Evolutionary conservation across 2,797 vertebrate genomes (phyloP), one percentile per base, ranked within the genome.

Genomic region (Crocidura indochinensis): DNA sequence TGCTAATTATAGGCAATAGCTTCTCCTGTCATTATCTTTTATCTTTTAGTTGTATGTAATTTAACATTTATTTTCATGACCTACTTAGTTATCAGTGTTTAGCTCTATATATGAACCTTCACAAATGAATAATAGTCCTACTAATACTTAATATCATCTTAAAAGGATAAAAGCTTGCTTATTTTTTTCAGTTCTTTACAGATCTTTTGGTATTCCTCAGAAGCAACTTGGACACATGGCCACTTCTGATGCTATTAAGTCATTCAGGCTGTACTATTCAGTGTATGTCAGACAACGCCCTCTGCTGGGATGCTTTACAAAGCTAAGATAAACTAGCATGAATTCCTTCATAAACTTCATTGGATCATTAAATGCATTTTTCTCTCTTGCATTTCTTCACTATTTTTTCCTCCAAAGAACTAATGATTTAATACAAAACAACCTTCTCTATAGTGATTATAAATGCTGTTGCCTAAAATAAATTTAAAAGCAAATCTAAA

Each of bases 91-190:
- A 29, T 38, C 27, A 46, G 69, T 4, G 26, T 74, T 51, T 74
- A 47, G 9, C 56, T 83, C 5, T 46, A 46, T 11, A 8, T 27
- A n/a, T 2, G 26, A 65, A 60, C 22, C 56, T 60, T 17, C 22
- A 60, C 19, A 60, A 20, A 60, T 60, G 22, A 60, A 60, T 60
- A 60, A 15, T 60, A 20, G 19, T 62, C 89, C 94, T 77, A 93
- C 90, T 79, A 95, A 95, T 91, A 96, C 95, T 95, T 96, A 96
- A 94, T 95, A 96, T 97, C 72, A 81, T 79, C 88, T 38, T 38
- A 38, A 38, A 38, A 38, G 2, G 38, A 38, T 38, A 38, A 2
- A 38, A 60, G 56, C 20, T 60, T 60, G 19, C 56, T 19, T 60
- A 60, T 60, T 60, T 60, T 20, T 2, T 8, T 60, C 56, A 60